Percentiles rank a stretch among this genome's conserved stretches.
These are phyloP conservation scores for Pterostichus niger DNA, from an alignment of 2,888 invertebrate genomes.

Conservation along the genomic window DNA sequence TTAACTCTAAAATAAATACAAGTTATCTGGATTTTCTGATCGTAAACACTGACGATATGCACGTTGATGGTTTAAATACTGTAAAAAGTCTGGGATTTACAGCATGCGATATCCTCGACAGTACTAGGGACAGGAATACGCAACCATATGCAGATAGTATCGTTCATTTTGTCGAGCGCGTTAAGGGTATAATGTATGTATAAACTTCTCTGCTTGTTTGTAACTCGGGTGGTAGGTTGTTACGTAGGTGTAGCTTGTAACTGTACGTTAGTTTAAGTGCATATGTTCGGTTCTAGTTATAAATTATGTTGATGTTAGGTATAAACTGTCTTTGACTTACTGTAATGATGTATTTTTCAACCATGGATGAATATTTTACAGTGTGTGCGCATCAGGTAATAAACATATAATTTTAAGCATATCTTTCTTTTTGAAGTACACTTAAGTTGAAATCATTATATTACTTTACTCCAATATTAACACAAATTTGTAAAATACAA, in stretches of 20 bases:
- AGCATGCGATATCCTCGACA: conserved; percentile 41
- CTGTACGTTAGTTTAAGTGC: conserved; percentile 25
- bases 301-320: conserved; percentile 30
- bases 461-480: no score
- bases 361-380: no score
- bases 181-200: conserved; percentile 50
- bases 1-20: conserved; percentile 46
- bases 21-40: conserved; percentile 47
- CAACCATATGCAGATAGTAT: conserved; percentile 39
- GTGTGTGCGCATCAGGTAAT: no score
- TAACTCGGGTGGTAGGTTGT: conserved; percentile 42
- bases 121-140: conserved; percentile 6
- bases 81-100: conserved; percentile 51
- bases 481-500: no score
- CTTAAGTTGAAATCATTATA: no score
- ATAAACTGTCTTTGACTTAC: conserved; percentile 27
- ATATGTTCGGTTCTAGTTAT: conserved; percentile 28
- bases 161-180: conserved; percentile 45
- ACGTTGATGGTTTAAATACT: conserved; percentile 56
- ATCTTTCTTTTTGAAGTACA: no score
- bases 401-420: no score
- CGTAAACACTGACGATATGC: conserved; percentile 52
- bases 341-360: conserved; percentile 13
- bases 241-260: conserved; percentile 31
- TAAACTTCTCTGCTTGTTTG: conserved; percentile 47